Conservation (phyloP, 2,797 vertebrate genomes). For the Hybognathus amarus region DNA sequence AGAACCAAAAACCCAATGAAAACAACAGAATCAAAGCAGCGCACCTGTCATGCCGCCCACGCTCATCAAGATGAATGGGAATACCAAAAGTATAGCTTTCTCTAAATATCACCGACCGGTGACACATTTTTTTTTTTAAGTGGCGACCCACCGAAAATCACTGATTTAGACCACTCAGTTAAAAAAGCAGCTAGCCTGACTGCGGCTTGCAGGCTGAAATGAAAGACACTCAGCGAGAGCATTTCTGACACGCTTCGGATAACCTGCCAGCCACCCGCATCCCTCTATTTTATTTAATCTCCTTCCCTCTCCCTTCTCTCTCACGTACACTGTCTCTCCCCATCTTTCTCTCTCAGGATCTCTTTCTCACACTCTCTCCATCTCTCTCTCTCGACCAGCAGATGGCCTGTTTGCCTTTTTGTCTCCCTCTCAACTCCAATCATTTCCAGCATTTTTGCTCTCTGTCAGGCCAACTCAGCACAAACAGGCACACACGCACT, state of each 20-base stretch:
- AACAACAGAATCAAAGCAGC: not conserved
- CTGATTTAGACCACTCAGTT: not conserved
- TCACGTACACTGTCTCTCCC: constrained; percentile 5
- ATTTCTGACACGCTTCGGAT: constrained; percentile 41
- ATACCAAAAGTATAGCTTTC: not conserved
- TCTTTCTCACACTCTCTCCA: constrained; percentile 7
- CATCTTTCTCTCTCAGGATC: constrained; percentile 6
- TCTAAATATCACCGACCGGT: not conserved
- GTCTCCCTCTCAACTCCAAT: constrained; percentile 38
- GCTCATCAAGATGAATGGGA: not conserved
- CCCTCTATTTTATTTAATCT: constrained; percentile 27
- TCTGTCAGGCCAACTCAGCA: constrained; percentile 34
- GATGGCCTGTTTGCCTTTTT: constrained; percentile 40
- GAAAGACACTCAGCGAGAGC: constrained; percentile 37
- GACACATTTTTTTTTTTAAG: not conserved
- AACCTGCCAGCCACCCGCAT: constrained; percentile 31
- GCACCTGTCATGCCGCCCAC: not conserved
- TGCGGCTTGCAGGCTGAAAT: constrained; percentile 27
- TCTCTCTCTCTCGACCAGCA: constrained; percentile 30
- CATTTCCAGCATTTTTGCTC: constrained; percentile 27
- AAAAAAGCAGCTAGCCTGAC: constrained; percentile 4
- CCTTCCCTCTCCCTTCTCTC: not conserved
- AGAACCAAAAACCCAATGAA: too few relatives aligned
- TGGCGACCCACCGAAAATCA: not conserved
- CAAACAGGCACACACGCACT: not conserved